These are phyloP conservation scores for Spodoptera exigua DNA, from an alignment of 2,888 invertebrate species.

Conservation along the genomic window DNA sequence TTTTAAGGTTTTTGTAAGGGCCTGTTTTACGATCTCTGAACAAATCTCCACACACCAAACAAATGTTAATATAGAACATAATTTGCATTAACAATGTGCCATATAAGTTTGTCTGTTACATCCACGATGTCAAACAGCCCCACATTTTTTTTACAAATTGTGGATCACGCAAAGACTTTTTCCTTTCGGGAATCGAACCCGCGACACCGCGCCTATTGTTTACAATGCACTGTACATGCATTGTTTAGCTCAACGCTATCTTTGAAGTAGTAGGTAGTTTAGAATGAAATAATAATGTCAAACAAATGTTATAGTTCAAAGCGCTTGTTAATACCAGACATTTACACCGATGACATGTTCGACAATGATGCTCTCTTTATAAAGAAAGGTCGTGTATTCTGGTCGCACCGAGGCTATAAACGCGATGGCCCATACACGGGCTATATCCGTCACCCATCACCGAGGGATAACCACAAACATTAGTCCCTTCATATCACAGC, in stretches of 20 bases:
- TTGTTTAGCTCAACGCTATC: too few relatives aligned
- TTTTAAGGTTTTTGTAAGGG: too few relatives aligned
- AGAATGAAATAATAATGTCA: constrained; percentile 6
- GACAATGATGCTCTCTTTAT: constrained; percentile 36
- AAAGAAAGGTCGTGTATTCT: constrained; percentile 57
- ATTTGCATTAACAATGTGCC: too few relatives aligned
- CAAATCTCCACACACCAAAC: too few relatives aligned
- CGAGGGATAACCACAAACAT: constrained; percentile 41
- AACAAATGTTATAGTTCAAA: constrained; percentile 30
- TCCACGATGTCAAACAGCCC: too few relatives aligned
- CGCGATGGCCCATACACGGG: constrained; percentile 51
- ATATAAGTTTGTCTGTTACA: too few relatives aligned
- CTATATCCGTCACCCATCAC: constrained; percentile 65
- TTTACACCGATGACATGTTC: constrained; percentile 33
- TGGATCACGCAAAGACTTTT: not conserved
- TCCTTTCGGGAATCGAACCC: too few relatives aligned
- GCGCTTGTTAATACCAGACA: constrained; percentile 29
- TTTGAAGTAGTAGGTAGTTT: not conserved
- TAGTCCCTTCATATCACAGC: constrained; percentile 43
- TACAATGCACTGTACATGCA: too few relatives aligned
- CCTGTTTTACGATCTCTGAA: too few relatives aligned
- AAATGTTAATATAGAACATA: too few relatives aligned
- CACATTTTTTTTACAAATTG: too few relatives aligned
- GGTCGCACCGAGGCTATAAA: constrained; percentile 62
- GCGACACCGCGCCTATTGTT: too few relatives aligned